Evolutionary conservation across 2,113 vertebrate species (phyloP), one percentile per base, ranked within the genome.

Genomic region (Misgurnus mizolepis): DNA sequence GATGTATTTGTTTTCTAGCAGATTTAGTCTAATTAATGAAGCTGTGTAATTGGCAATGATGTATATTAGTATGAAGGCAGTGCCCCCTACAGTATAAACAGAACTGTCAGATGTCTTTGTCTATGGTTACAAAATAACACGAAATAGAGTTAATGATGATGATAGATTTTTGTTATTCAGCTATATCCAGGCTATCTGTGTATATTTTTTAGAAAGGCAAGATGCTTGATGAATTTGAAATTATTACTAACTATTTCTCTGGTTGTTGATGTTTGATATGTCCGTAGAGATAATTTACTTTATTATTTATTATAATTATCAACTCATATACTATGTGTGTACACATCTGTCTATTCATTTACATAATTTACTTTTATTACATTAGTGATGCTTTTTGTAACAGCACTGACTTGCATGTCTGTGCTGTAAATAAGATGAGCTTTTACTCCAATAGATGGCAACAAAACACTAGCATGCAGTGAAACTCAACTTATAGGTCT

Each of bases 391-490:
- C 4, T 22, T 41, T 53, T 73, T 40, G 5, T 12, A 27, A 0
- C 67, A 34, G 67, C 5, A 12, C n/a, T 14, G 45, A 8, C 47
- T 69, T 34, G 34, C 40, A 45, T 62, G 4, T 80, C 66, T 70
- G 49, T 45, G 40, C 3, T 64, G 47, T 7, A 81, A 81, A 73
- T 78, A 68, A 84, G 84, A 85, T 90, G 92, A 94, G 89, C 92
- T 85, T 89, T 90, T 90, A 92, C 91, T 97, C 97, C 97, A 97
- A 97, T 96, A 98, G 97, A 97, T 98, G 97, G 97, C 97, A 98
- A 97, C 96, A 95, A 94, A 97, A 95, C 96, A 94, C 96, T 94
- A 94, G 94, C 89, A 94, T 95, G 93, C 92, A 92, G 91, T 90
- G 85, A 70, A 47, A 65, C 60, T 72, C 67, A 41, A 62, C 82